Conservation (phyloP, 1,140 invertebrate genomes). For the Formica selysi region DNA sequence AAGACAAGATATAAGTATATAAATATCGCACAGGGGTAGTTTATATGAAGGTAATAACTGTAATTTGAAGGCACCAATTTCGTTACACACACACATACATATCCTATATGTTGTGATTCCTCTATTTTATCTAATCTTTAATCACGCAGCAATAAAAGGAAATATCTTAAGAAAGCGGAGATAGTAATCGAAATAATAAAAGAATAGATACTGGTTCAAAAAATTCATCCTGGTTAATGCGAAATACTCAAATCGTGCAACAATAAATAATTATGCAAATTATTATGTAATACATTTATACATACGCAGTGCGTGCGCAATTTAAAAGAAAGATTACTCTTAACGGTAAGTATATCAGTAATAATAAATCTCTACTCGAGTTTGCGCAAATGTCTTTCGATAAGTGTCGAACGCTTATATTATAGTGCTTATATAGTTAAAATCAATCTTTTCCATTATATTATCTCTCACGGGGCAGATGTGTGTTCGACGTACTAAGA, state of each 20-base stretch:
- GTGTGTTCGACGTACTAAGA: background rate
- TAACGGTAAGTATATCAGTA: slow-evolving; percentile 30
- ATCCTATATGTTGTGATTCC: slow-evolving; percentile 32
- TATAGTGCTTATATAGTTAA: slow-evolving; percentile 43
- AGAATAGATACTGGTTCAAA: slow-evolving; percentile 6
- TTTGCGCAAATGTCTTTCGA: slow-evolving; percentile 46
- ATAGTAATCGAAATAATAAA: slow-evolving; percentile 32
- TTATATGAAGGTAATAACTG: background rate
- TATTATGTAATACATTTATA: slow-evolving; percentile 11
- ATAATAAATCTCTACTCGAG: slow-evolving; percentile 39
- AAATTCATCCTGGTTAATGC: slow-evolving; percentile 31
- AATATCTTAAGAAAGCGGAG: slow-evolving; percentile 8
- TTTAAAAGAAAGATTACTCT: slow-evolving; percentile 31
- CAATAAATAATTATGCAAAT: slow-evolving; percentile 33
- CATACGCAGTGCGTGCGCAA: background rate
- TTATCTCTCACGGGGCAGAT: background rate
- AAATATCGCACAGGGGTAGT: background rate
- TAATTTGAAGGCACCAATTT: slow-evolving; percentile 47
- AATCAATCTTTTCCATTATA: slow-evolving; percentile 48
- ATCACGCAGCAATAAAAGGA: slow-evolving; percentile 46
- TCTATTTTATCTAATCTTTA: slow-evolving; percentile 37
- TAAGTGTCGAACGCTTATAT: background rate
- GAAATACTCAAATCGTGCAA: slow-evolving; percentile 26
- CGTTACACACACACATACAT: slow-evolving; percentile 23
- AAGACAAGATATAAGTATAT: background rate